These are phyloP conservation scores for Osmerus mordax DNA, from an alignment of 2,113 vertebrate species.

Conservation along the genomic window DNA sequence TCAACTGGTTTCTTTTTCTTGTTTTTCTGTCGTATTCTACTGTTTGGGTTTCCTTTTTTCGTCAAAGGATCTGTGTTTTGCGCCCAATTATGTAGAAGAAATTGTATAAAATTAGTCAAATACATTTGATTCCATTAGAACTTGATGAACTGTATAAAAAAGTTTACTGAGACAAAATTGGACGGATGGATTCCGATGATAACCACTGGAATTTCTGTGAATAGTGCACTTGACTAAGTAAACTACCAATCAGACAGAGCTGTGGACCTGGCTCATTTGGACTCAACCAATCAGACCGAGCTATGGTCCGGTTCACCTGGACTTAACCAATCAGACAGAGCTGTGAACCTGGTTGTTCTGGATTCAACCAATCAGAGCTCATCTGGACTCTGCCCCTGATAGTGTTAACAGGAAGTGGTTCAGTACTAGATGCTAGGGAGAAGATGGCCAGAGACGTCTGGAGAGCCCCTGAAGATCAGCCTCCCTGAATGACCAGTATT, in stretches of 20 bases:
- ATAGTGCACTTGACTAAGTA: slow-evolving; percentile 24
- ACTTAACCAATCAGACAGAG: neutral
- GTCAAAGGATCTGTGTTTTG: slow-evolving; percentile 47
- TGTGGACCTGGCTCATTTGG: neutral
- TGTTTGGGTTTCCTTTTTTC: slow-evolving; percentile 59
- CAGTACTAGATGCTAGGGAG: slow-evolving; percentile 10
- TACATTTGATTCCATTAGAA: slow-evolving; percentile 42
- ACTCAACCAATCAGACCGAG: too few species aligned
- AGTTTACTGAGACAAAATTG: slow-evolving; percentile 28
- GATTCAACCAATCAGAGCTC: too few species aligned
- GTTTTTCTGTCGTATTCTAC: slow-evolving; percentile 55
- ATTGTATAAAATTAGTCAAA: slow-evolving; percentile 62
- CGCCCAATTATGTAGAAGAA: slow-evolving; percentile 41
- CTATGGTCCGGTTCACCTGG: too few species aligned
- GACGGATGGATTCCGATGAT: slow-evolving; percentile 44
- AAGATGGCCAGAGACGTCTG: slow-evolving; percentile 6
- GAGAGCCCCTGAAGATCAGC: neutral
- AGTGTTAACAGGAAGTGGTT: too few species aligned
- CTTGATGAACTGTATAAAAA: slow-evolving; percentile 45
- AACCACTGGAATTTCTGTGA: slow-evolving; percentile 30
- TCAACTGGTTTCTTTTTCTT: slow-evolving; percentile 56
- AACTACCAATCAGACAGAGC: slow-evolving; percentile 6
- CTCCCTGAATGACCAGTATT: slow-evolving; percentile 25
- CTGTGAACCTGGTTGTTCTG: neutral
- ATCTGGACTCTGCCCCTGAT: too few species aligned